Base-by-base conservation (phyloP, 2,797 vertebrate species). In the Platalea minor region DNA sequence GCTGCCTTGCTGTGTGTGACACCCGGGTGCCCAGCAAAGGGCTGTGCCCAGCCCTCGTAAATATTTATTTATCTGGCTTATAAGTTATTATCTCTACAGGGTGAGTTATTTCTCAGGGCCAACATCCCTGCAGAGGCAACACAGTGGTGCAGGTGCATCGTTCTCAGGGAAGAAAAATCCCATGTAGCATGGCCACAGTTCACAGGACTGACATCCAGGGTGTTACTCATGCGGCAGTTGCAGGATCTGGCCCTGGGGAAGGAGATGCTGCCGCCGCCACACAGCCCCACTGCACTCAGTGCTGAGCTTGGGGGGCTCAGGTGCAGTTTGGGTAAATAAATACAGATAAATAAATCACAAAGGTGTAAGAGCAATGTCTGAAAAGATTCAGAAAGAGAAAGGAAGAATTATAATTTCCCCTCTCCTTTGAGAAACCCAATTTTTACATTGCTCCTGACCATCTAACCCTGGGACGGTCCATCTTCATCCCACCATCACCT, bases 131-230 rank as follows among this genome's bases (percentile, higher is more conserved):
- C 54, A 39, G 68, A 50, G 61, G 61, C 25, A 63, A 46, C 0
- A 3, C 0, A 1, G 41, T 5, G 17, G 59, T 24, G 56, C n/a
- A 21, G 77, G 25, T 1, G 1, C 11, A 20, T 39, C 1, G 1
- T 19, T 74, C 65, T 21, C 0, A 0, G 65, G 54, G 73, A 64
- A 65, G 13, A 43, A 57, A 33, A 63, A 31, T 3, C 26, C 43
- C 4, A 0, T 7, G 24, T 17, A 10, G 26, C 37, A 31, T 0
- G 1, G 26, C 21, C 37, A 6, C 0, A 1, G 48, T n/a, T 31
- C 0, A 2, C 21, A 17, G 53, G 59, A 24, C 46, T 0, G 3
- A 10, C 7, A 9, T 2, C 7, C 6, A 4, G 16, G 28, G 9
- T 8, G 13, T 41, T 20, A 14, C 14, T 13, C 7, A 4, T 1